Conservation (phyloP, 2,113 vertebrate species). For the Hydrochoerus hydrochaeris region DNA sequence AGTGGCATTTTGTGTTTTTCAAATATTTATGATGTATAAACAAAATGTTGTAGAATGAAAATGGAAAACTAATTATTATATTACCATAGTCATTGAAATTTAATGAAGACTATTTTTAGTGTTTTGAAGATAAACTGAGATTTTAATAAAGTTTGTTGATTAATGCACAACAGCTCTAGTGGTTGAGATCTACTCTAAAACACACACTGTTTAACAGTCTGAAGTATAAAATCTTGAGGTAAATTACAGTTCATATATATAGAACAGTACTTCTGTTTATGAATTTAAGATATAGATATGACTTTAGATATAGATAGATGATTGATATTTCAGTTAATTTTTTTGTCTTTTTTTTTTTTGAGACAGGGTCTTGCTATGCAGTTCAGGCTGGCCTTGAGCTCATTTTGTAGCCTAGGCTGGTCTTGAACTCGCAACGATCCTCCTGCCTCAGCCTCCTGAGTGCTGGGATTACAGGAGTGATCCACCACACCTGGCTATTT, state of each 20-base stretch:
- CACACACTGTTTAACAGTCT: neutral
- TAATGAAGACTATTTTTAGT: neutral
- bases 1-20: neutral
- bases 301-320: too few species aligned
- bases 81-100: neutral
- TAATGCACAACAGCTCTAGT: neutral
- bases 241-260: neutral
- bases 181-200: neutral
- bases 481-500: too few species aligned
- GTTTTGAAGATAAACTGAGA: neutral
- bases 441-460: too few species aligned
- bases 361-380: too few species aligned
- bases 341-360: too few species aligned
- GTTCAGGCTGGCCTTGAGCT: too few species aligned
- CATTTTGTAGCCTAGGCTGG: too few species aligned
- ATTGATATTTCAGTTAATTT: neutral
- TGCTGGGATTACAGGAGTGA: too few species aligned
- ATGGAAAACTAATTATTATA: neutral
- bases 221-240: neutral
- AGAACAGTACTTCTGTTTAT: too few species aligned
- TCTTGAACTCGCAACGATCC: too few species aligned
- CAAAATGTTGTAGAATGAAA: neutral
- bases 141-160: neutral
- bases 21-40: neutral
- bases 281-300: too few species aligned